A percentile compares a stretch with the other conserved stretches of the same genome.
Conservation (phyloP, 2,888 invertebrate species). For the Coenonympha arcania region DNA sequence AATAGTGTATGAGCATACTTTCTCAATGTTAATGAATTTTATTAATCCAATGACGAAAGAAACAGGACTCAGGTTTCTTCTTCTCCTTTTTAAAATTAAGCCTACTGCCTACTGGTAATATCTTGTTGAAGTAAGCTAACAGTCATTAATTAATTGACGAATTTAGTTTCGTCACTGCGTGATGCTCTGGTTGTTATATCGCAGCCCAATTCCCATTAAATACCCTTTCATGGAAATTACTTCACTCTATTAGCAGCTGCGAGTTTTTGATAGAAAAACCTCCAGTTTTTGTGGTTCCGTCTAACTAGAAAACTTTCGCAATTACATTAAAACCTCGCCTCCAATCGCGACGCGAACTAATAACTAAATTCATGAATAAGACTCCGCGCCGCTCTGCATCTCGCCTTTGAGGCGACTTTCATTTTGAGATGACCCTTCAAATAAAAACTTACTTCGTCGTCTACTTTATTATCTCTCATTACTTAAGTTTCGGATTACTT, state of each 20-base stretch:
- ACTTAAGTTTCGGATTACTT: background rate
- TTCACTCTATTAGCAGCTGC: background rate
- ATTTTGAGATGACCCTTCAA: background rate
- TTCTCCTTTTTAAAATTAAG: too few species aligned
- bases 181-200: background rate
- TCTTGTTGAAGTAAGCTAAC: too few species aligned
- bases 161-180: background rate
- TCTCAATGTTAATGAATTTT: too few species aligned
- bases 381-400: constrained; percentile 18
- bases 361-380: constrained; percentile 20
- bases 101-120: too few species aligned
- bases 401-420: constrained; percentile 4
- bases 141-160: too few species aligned
- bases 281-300: background rate
- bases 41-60: too few species aligned
- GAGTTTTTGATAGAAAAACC: constrained; percentile 4
- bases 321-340: constrained; percentile 21
- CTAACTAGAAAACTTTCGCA: constrained; percentile 16
- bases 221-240: constrained; percentile 7
- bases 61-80: too few species aligned
- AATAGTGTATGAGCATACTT: too few species aligned
- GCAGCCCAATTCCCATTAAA: constrained; percentile 4
- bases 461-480: background rate
- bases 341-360: constrained; percentile 17
- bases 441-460: background rate